Percentiles rank a stretch among this genome's conserved stretches.
phyloP scores from a whole-genome alignment of 2,797 vertebrate genomes.

The Acropternis orthonyx region DNA sequence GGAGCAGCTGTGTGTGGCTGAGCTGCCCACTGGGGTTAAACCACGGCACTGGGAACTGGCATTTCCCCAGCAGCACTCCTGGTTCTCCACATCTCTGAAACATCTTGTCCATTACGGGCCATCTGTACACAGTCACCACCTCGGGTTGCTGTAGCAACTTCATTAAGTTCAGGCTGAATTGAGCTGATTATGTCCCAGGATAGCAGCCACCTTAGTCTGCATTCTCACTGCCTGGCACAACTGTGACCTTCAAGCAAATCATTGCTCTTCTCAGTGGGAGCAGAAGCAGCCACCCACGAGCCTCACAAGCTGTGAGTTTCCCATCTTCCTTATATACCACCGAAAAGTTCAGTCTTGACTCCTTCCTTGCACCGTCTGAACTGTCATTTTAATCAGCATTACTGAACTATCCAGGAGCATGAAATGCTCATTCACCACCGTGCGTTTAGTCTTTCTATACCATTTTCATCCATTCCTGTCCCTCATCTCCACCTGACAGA shows the following conservation, averaged over 20 bases:
- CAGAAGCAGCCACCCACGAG: not conserved
- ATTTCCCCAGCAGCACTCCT: not conserved
- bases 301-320: not conserved
- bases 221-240: not conserved
- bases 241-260: constrained; percentile 36
- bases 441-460: not conserved
- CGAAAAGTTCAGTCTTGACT: not conserved
- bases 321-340: not conserved
- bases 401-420: not conserved
- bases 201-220: not conserved
- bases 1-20: not conserved
- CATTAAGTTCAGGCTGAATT: constrained; percentile 44
- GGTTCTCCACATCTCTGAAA: not conserved
- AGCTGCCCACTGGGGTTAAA: not conserved
- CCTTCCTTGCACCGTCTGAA: not conserved
- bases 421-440: not conserved
- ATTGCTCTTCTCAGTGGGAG: not conserved
- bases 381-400: not conserved
- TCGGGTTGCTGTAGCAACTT: constrained; percentile 59
- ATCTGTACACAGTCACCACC: not conserved
- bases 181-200: constrained; percentile 49
- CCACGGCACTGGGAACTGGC: not conserved
- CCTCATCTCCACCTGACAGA: not conserved
- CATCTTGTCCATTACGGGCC: not conserved
- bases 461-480: not conserved